Conservation (phyloP, 30 jellyfish, hydroid and myxozoan species). For the Turritopsis rubra region DNA sequence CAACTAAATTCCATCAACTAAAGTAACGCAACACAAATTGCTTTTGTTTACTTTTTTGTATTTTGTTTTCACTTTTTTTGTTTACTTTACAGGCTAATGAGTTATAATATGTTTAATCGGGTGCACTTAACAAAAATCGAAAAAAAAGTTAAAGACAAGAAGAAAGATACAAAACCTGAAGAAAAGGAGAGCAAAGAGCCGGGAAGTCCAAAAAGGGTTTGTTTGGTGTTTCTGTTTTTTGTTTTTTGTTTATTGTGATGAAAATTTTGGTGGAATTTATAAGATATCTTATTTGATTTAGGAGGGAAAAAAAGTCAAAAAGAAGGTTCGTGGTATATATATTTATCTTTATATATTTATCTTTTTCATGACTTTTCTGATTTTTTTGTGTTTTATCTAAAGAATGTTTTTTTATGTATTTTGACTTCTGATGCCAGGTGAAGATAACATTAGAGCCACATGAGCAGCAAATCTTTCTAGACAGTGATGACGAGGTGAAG, state of each 20-base stretch:
- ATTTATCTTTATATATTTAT: too few relatives aligned
- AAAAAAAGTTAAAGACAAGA: slow-evolving; percentile 48
- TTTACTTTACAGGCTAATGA: slow-evolving; percentile 14
- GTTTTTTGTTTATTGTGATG: background rate
- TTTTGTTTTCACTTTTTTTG: background rate
- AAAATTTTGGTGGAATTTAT: background rate
- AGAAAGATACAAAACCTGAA: slow-evolving; percentile 38
- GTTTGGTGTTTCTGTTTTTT: background rate
- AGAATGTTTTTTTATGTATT: background rate
- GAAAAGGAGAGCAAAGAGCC: slow-evolving; percentile 20
- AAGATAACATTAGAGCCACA: slow-evolving; percentile 79
- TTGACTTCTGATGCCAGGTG: slow-evolving; percentile 43
- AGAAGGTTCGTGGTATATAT: slow-evolving; percentile 26
- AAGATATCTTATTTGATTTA: background rate
- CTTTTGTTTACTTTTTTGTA: background rate
- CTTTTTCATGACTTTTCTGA: background rate
- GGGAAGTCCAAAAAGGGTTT: slow-evolving; percentile 25
- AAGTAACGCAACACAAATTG: background rate
- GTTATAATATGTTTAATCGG: slow-evolving; percentile 45
- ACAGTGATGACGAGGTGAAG: slow-evolving; percentile 84
- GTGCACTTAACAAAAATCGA: slow-evolving; percentile 74
- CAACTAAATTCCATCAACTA: background rate
- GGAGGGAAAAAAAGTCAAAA: slow-evolving; percentile 36
- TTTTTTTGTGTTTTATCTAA: background rate
- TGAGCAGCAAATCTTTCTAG: slow-evolving; percentile 60